Conservation (phyloP, 2,113 vertebrate species). For the Psittacara wagleri region DNA sequence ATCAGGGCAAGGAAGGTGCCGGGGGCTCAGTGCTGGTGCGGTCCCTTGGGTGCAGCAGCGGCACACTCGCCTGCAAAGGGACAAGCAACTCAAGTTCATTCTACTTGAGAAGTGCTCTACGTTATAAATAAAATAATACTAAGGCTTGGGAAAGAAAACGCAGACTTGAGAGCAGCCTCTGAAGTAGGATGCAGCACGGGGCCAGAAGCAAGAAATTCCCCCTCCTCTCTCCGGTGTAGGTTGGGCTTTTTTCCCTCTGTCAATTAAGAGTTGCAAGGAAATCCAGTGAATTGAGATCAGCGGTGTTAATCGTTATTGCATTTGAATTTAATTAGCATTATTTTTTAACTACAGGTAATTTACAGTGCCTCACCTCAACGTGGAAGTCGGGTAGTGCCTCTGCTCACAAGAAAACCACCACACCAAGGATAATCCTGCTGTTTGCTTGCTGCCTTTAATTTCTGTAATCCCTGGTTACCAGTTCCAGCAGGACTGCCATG, state of each 20-base stretch:
- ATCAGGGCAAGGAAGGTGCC: neutral
- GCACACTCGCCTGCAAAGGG: neutral
- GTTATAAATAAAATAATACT: neutral
- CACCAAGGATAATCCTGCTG: neutral
- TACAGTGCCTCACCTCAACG: constrained; percentile 7
- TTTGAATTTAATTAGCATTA: constrained; percentile 49
- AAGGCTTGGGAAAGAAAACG: neutral
- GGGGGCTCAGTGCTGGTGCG: too few species aligned
- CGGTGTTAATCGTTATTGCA: constrained; percentile 12
- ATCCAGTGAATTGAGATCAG: constrained; percentile 20
- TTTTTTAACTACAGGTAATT: constrained; percentile 55
- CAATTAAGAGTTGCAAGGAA: constrained; percentile 14
- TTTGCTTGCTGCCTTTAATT: neutral
- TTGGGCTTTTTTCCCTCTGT: neutral
- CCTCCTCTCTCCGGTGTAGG: neutral
- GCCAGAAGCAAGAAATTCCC: neutral
- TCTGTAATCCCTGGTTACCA: neutral
- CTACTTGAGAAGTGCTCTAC: neutral
- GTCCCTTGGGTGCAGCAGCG: neutral
- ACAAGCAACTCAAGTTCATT: neutral
- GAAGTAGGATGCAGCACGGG: neutral
- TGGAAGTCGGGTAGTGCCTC: neutral
- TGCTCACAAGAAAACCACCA: neutral
- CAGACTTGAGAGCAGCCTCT: neutral
- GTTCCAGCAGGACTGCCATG: neutral